phyloP scores from a whole-genome alignment of 2,888 invertebrate genomes.

The Caenorhabditis zanzibari region DNA sequence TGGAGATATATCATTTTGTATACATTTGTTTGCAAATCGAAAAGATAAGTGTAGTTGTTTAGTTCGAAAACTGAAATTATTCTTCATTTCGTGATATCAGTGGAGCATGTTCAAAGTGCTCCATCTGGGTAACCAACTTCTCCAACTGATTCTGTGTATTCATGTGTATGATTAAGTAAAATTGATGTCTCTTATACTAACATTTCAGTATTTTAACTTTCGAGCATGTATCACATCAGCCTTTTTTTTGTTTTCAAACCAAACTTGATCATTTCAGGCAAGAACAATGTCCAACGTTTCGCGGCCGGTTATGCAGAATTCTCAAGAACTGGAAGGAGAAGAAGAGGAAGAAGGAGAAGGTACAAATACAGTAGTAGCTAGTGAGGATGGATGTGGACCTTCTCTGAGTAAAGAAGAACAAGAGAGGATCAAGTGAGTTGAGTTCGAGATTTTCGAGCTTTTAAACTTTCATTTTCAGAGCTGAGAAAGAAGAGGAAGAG shows the following conservation, averaged over 20 bases:
- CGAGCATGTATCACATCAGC: slow-evolving; percentile 10
- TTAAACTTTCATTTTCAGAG: slow-evolving; percentile 85
- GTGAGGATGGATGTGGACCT: slow-evolving; percentile 47
- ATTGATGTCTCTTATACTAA: slow-evolving; percentile 11
- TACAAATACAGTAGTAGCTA: slow-evolving; percentile 57
- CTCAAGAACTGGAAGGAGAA: slow-evolving; percentile 82
- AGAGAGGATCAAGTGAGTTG: slow-evolving; percentile 78
- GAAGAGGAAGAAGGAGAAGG: slow-evolving; percentile 75
- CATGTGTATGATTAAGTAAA: slow-evolving; percentile 1
- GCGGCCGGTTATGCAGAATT: slow-evolving; percentile 76
- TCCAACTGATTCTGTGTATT: neutral
- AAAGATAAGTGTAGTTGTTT: neutral
- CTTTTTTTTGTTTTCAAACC: neutral
- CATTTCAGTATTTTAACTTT: slow-evolving; percentile 10
- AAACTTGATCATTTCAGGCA: slow-evolving; percentile 53
- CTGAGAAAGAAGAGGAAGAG: slow-evolving; percentile 96
- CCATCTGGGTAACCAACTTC: neutral
- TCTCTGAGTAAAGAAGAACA: slow-evolving; percentile 81
- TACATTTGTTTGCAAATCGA: slow-evolving; percentile 7
- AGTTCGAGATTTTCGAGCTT: neutral
- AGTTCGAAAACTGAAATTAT: neutral
- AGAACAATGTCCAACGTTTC: slow-evolving; percentile 71
- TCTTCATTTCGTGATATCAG: neutral
- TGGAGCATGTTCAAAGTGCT: neutral
- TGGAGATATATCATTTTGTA: slow-evolving; percentile 7